Evolutionary conservation across 1,140 invertebrate species (phyloP).

Genomic region (Zaprionus inermis): DNA sequence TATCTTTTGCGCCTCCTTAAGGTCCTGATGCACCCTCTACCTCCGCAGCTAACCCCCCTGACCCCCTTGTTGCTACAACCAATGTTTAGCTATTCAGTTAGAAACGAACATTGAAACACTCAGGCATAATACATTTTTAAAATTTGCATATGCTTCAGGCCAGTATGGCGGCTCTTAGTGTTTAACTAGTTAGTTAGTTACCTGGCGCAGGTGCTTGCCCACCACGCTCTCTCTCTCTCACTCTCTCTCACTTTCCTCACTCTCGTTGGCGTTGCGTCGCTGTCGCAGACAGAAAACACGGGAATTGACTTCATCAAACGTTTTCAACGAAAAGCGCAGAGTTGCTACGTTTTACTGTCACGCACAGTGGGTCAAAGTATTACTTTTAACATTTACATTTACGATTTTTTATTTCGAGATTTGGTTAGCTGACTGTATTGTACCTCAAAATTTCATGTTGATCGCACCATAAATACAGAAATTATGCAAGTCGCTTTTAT

Average conservation of each 20-base stretch:
- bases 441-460: too few relatives aligned
- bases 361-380: conserved; percentile 18
- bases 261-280: neutral
- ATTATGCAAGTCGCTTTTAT: too few relatives aligned
- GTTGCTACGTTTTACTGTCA: conserved; percentile 16
- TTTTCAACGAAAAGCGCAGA: conserved; percentile 17
- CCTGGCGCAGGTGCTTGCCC: conserved; percentile 22
- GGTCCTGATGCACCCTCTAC: neutral
- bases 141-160: conserved; percentile 68
- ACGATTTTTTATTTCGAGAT: too few relatives aligned
- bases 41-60: neutral
- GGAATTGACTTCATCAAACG: conserved; percentile 45
- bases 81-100: conserved; percentile 17
- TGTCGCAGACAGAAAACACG: conserved; percentile 32
- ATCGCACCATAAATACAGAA: too few relatives aligned
- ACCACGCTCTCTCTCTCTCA: too few relatives aligned
- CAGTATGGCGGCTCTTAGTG: conserved; percentile 62
- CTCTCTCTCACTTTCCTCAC: neutral
- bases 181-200: conserved; percentile 76
- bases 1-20: conserved; percentile 25
- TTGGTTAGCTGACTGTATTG: too few relatives aligned
- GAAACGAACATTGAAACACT: conserved; percentile 58
- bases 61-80: neutral
- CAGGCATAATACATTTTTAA: conserved; percentile 74
- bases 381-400: too few relatives aligned